Base-by-base conservation (phyloP, 2,888 invertebrate genomes). In the Rhamphomyia laevipes region DNA sequence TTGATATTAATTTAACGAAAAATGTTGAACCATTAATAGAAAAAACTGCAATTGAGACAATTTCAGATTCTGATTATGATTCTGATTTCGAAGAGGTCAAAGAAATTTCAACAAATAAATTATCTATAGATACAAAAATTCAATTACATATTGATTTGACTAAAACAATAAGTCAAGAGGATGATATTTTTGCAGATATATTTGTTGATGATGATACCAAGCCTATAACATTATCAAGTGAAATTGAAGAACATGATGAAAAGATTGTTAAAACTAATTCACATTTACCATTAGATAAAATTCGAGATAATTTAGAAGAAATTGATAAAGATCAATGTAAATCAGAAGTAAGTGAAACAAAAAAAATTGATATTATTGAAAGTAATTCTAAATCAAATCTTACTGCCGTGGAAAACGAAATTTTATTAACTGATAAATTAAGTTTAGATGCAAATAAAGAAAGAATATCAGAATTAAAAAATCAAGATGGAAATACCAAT, bases 111-210 rank as follows among this genome's bases (percentile, higher is more conserved):
- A 42, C 48, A 35, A 18, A 41, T 38, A 50, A 51, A 40, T 45
- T 16, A 21, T 33, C 15, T 12, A 11, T 47, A 41, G 46, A 44
- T 15, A 27, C 56, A 47, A 23, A 47, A 42, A 62, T 53, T 11
- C 49, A 74, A 60, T 67, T 76, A 50, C 58, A 69, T 51, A 67
- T 78, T 23, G 68, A 79, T 61, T 60, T 76, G 38, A 68, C 70
- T 41, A 63, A 76, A 49, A 62, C 68, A 52, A 57, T 67, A 16
- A 61, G 67, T 55, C 58, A 60, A 17, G 66, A 71, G 11, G 77
- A 84, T 59, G 84, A 84, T 66, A 73, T 86, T 50, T 86, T 86
- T 71, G 79, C 80, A n/a, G 86, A 86, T 69, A 66, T 86, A 51
- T 86, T 85, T 64, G 57, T 53, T 48, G 44, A 38, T 3, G 47